phyloP scores from a whole-genome alignment of 2,797 vertebrate species.

The Sebastes melanostomus region DNA sequence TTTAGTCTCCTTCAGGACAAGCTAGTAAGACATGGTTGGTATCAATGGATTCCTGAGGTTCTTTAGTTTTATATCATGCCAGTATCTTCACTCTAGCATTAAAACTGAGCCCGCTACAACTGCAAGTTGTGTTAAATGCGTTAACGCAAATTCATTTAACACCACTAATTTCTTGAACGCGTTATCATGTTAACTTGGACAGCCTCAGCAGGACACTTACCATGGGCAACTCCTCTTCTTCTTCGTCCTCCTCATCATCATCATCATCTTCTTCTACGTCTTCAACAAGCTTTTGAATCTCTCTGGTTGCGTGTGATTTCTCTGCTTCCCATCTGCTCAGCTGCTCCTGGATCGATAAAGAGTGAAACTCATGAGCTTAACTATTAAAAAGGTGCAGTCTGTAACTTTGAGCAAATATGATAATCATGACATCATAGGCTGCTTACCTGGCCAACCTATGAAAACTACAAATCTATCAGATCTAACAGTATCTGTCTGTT shows the following conservation, averaged over 20 bases:
- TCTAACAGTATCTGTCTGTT: not conserved
- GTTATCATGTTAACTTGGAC: not conserved
- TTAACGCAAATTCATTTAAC: no score
- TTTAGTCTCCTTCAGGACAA: no score
- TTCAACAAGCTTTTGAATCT: not conserved
- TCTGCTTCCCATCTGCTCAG: conserved; percentile 40
- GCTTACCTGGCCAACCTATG: not conserved
- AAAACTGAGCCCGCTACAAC: no score
- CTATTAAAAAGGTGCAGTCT: not conserved
- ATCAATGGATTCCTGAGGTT: no score
- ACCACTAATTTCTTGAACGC: no score
- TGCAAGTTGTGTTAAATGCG: no score
- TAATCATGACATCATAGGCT: no score
- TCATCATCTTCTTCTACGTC: conserved; percentile 17
- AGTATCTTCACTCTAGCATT: no score
- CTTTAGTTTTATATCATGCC: no score
- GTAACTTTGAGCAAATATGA: not conserved
- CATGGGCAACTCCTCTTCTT: conserved; percentile 62
- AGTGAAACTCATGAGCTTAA: not conserved
- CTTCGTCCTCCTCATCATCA: not conserved
- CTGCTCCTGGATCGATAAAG: conserved; percentile 30
- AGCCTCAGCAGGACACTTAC: conserved; percentile 34
- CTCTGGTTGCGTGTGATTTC: not conserved
- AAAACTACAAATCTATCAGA: not conserved
- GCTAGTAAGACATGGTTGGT: no score